Conservation (phyloP, 2,113 vertebrate species). For the Callipepla squamata region DNA sequence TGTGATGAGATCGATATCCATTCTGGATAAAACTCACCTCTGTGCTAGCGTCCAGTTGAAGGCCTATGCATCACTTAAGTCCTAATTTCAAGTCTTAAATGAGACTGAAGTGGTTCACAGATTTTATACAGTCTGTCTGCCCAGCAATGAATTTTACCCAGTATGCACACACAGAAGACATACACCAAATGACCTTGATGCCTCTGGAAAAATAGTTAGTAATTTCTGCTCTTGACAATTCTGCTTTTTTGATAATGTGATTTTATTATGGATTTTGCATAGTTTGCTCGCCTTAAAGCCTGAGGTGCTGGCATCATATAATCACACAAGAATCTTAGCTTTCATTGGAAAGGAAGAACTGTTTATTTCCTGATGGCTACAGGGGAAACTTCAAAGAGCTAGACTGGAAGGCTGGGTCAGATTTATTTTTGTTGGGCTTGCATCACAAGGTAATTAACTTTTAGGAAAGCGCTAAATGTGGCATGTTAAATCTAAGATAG, state of each 20-base stretch:
- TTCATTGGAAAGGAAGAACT: background rate
- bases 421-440: background rate
- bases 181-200: background rate
- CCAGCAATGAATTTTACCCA: background rate
- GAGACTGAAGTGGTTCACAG: background rate
- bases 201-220: background rate
- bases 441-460: background rate
- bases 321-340: background rate
- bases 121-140: background rate
- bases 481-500: background rate
- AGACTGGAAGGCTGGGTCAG: background rate
- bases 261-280: background rate
- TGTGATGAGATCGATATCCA: slow-evolving; percentile 14
- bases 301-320: background rate
- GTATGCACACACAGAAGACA: background rate
- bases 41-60: background rate
- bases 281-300: background rate
- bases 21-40: background rate
- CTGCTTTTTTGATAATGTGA: background rate
- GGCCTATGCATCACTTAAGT: background rate
- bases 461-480: background rate
- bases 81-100: slow-evolving; percentile 14
- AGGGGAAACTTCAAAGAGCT: background rate
- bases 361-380: background rate
- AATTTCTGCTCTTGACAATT: background rate